Percentiles rank a stretch among this genome's conserved stretches.
phyloP scores from a whole-genome alignment of 2,888 invertebrate genomes.

The Protophormia terraenovae region DNA sequence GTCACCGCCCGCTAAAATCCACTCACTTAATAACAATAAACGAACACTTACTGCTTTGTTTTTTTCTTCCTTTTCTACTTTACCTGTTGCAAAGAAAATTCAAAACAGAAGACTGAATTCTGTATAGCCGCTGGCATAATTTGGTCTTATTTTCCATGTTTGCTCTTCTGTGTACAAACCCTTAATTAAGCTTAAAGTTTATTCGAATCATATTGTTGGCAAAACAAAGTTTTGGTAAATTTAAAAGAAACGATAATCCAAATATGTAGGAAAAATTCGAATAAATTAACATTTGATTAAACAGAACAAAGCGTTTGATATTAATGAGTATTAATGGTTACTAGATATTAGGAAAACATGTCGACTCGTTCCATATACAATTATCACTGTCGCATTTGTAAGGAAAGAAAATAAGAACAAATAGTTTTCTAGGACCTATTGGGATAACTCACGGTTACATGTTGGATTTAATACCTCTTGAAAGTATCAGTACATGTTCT shows the following conservation, averaged over 20 bases:
- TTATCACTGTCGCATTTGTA: too few species aligned
- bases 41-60: not conserved
- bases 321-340: too few species aligned
- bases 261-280: not conserved
- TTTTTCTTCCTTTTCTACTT: not conserved
- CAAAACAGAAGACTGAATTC: conserved; percentile 5
- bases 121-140: conserved; percentile 21
- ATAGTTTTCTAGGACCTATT: too few species aligned
- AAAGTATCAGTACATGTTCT: too few species aligned
- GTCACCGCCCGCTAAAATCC: conserved; percentile 29
- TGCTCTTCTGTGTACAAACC: conserved; percentile 13
- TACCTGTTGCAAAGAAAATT: not conserved
- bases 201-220: not conserved
- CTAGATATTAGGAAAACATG: too few species aligned
- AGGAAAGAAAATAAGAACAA: too few species aligned
- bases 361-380: too few species aligned
- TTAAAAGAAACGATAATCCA: not conserved
- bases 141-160: not conserved
- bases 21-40: conserved; percentile 15
- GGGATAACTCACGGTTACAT: too few species aligned
- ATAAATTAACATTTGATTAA: too few species aligned
- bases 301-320: too few species aligned
- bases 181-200: conserved; percentile 21
- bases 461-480: too few species aligned
- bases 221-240: not conserved